Evolutionary conservation across 2,888 invertebrate genomes (phyloP).

Genomic region (Cephus pulcher): DNA sequence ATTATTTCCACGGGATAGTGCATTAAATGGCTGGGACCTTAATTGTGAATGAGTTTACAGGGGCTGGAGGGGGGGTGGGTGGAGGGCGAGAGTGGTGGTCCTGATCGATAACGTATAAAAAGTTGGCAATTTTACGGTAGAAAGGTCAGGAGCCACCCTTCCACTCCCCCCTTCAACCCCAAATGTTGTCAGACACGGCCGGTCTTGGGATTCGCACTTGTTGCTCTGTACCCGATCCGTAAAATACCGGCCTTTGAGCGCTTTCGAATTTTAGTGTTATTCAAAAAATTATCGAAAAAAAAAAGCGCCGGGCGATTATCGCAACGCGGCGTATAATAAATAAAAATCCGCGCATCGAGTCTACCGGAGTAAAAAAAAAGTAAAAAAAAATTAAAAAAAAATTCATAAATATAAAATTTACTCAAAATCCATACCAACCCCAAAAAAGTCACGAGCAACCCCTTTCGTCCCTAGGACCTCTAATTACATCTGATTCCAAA

Average conservation of each 20-base stretch:
- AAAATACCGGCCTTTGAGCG: constrained; percentile 33
- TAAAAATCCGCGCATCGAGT: no score
- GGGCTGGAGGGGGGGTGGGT: not conserved
- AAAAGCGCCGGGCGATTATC: no score
- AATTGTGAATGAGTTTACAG: not conserved
- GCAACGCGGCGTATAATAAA: no score
- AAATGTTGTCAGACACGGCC: constrained; percentile 20
- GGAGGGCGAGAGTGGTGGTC: not conserved
- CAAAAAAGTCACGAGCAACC: not conserved
- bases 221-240: constrained; percentile 52
- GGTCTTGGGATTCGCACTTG: constrained; percentile 60
- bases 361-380: no score
- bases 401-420: no score
- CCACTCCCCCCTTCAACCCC: constrained; percentile 26
- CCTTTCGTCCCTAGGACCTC: not conserved
- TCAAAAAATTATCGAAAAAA: not conserved
- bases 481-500: not conserved
- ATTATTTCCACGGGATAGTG: not conserved
- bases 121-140: not conserved
- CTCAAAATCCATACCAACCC: no score
- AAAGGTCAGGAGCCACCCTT: not conserved
- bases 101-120: not conserved
- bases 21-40: not conserved
- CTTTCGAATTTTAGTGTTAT: not conserved
- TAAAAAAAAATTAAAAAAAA: no score